These are phyloP conservation scores for Germaria angustata DNA, from an alignment of 2,888 invertebrate species.

Conservation along the genomic window DNA sequence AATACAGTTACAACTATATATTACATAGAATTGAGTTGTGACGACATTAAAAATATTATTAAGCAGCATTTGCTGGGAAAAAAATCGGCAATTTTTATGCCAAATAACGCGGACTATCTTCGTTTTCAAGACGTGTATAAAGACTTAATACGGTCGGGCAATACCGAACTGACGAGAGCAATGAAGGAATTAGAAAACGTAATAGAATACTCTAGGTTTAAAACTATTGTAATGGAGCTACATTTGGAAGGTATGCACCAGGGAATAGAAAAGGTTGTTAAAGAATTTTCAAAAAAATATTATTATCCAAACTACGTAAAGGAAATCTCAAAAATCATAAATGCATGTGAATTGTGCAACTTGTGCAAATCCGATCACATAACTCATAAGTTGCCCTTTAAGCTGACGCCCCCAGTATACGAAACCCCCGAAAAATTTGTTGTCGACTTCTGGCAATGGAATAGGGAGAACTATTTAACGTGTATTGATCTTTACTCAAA, in stretches of 20 bases:
- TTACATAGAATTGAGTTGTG: too few relatives aligned
- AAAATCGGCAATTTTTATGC: neutral
- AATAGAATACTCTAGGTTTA: slow-evolving; percentile 13
- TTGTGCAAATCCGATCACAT: slow-evolving; percentile 59
- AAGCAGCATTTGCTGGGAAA: neutral
- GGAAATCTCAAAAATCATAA: slow-evolving; percentile 55
- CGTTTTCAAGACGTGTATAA: neutral
- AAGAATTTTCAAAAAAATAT: slow-evolving; percentile 1
- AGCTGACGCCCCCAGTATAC: slow-evolving; percentile 42
- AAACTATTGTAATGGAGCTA: slow-evolving; percentile 19
- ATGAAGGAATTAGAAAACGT: neutral
- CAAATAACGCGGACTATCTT: neutral
- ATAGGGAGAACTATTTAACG: slow-evolving; percentile 52
- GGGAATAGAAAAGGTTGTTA: slow-evolving; percentile 48
- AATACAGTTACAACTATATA: neutral
- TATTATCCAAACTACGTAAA: slow-evolving; percentile 20
- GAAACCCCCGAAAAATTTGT: slow-evolving; percentile 28
- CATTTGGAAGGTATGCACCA: slow-evolving; percentile 28
- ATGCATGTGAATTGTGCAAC: slow-evolving; percentile 57
- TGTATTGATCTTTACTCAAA: slow-evolving; percentile 59
- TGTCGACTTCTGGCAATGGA: slow-evolving; percentile 61
- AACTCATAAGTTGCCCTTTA: slow-evolving; percentile 56
- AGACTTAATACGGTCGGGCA: neutral
- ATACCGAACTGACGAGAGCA: neutral
- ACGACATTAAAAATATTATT: too few relatives aligned